Conservation (phyloP, 2,888 invertebrate species). For the Pseudococcus jackbeardsleyi region DNA sequence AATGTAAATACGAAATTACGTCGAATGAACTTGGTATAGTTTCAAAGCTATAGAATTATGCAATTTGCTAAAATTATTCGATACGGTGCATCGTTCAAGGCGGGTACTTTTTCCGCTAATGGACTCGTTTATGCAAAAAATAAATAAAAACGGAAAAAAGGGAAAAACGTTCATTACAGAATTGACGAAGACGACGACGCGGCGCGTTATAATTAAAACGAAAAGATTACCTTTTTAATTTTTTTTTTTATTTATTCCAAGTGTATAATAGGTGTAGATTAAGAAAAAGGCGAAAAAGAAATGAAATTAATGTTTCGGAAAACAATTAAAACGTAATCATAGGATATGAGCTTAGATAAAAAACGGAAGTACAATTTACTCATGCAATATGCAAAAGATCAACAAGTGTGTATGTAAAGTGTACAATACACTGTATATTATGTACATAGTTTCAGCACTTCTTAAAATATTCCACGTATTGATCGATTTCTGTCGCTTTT, state of each 20-base stretch:
- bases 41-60: conserved; percentile 1
- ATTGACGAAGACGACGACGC: background rate
- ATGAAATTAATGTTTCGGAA: conserved; percentile 61
- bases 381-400: conserved; percentile 45
- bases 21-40: background rate
- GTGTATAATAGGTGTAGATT: conserved; percentile 22
- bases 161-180: background rate
- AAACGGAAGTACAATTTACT: conserved; percentile 56
- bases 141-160: background rate
- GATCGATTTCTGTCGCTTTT: background rate
- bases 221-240: conserved; percentile 18
- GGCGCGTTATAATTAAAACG: conserved; percentile 14
- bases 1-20: background rate
- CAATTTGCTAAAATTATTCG: background rate
- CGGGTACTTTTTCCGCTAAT: background rate
- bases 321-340: conserved; percentile 59
- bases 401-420: conserved; percentile 20
- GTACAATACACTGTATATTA: background rate
- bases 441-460: background rate
- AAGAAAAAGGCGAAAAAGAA: conserved; percentile 36
- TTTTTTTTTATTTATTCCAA: background rate
- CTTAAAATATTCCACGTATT: background rate
- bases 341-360: conserved; percentile 23
- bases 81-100: background rate
- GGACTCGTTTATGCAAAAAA: background rate